phyloP scores from a whole-genome alignment of 2,113 vertebrate genomes.

The Vanacampus margaritifer region DNA sequence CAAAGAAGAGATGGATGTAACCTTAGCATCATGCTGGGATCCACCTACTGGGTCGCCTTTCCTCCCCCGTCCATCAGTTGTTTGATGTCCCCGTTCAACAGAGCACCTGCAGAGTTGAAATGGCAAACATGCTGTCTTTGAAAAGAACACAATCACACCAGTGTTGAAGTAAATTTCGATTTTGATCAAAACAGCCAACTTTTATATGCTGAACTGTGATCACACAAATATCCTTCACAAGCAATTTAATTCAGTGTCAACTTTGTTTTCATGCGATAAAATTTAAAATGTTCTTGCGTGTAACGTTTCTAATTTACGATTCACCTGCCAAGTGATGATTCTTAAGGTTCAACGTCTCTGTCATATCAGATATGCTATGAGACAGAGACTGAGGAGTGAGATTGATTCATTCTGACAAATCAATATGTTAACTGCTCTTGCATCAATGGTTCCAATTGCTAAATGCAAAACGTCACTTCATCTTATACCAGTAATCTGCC shows the following conservation, averaged over 20 bases:
- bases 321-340: conserved; percentile 4
- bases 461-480: conserved; percentile 11
- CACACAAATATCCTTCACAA: not conserved
- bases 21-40: conserved; percentile 42
- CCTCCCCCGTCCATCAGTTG: conserved; percentile 31
- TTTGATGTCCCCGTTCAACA: conserved; percentile 38
- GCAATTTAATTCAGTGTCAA: not conserved
- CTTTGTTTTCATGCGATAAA: not conserved
- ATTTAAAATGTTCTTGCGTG: conserved; percentile 5
- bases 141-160: conserved; percentile 8
- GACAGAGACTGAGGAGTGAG: not conserved
- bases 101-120: conserved; percentile 40
- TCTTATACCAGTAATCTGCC: not conserved
- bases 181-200: not conserved
- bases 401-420: conserved; percentile 22
- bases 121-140: conserved; percentile 17
- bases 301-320: conserved; percentile 12
- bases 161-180: not conserved
- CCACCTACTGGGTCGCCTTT: conserved; percentile 48
- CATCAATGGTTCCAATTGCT: not conserved
- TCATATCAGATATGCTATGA: conserved; percentile 17
- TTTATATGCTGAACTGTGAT: conserved; percentile 6
- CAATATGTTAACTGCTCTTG: conserved; percentile 12
- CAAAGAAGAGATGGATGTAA: conserved; percentile 32
- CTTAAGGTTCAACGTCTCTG: conserved; percentile 4